Base-by-base conservation (phyloP, 2,888 invertebrate genomes). In the Tachina fera region DNA sequence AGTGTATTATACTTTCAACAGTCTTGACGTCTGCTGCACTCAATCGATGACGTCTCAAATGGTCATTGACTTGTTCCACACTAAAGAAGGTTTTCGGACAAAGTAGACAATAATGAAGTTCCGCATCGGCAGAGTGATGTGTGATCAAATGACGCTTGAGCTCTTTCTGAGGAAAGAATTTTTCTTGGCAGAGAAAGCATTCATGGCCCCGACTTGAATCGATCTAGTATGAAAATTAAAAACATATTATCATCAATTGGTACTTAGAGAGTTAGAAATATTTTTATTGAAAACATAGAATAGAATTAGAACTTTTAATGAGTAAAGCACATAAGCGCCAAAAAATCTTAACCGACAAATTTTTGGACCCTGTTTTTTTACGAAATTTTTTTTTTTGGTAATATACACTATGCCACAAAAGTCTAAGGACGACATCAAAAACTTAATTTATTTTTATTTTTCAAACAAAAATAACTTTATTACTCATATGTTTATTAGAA, bases 1-100 rank as follows among this genome's bases (percentile, higher is more conserved):
- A 88, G 56, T 89, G 88, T 3, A 90, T 88, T 13, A 90, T 78
- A 2, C 89, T 87, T 85, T 90, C 91, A 6, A 90, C 90, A n/a
- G 89, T 88, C 2, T 88, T 88, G 41, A 90, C 83, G 61, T 89
- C 88, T 0, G 83, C 75, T 9, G 89, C 87, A 0, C 84, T 87
- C 19, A 91, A 88, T 11, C 90, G 90, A 63, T 91, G 91, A 0
- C 91, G 89, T 10, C 88, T 89, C 11, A 91, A 89, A 58, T 91
- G 91, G 68, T 91, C 90, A 49, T 91, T 85, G 0, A 92, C 89
- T 87, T 91, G 92, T 9, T 90, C 89, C 45, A 87, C 84, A 3
- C 90, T 90, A 87, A 90, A 90, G 75, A 92, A 92, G 4, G 90
- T 89, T 14, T 92, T 90, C 1, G 91, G 91, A 83, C 92, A 92